A percentile compares a stretch with the other conserved stretches of the same genome.
phyloP scores from a whole-genome alignment of 2,888 invertebrate genomes.

The Spodoptera picta region DNA sequence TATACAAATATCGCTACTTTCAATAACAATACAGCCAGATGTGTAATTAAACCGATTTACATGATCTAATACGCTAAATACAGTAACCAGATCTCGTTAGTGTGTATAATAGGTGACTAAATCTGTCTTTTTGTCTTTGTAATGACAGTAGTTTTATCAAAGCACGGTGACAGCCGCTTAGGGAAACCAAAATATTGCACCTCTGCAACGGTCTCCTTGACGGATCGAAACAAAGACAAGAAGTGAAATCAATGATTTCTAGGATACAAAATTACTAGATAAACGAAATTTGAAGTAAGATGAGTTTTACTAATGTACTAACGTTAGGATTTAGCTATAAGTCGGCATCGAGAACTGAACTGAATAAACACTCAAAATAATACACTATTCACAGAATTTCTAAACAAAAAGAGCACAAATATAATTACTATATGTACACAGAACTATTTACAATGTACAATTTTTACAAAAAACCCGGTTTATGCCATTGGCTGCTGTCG shows the following conservation, averaged over 20 bases:
- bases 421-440: conserved; percentile 92
- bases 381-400: conserved; percentile 90
- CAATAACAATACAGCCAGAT: conserved; percentile 64
- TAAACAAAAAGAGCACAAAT: conserved; percentile 90
- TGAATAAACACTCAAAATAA: conserved; percentile 89
- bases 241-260: conserved; percentile 69
- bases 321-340: conserved; percentile 79
- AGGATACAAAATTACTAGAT: conserved; percentile 58
- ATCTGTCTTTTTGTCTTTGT: conserved; percentile 78
- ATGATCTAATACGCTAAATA: conserved; percentile 72
- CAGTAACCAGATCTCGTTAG: conserved; percentile 62
- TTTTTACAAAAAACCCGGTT: conserved; percentile 89
- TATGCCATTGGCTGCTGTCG: conserved; percentile 91
- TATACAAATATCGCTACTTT: conserved; percentile 63
- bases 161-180: conserved; percentile 86
- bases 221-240: conserved; percentile 88
- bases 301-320: conserved; percentile 81
- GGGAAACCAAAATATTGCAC: conserved; percentile 86
- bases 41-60: conserved; percentile 71
- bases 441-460: conserved; percentile 92
- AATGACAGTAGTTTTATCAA: conserved; percentile 82
- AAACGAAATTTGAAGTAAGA: conserved; percentile 68
- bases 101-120: conserved; percentile 72
- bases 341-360: conserved; percentile 90
- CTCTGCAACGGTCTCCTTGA: conserved; percentile 87